These are phyloP conservation scores for Hyalella azteca DNA, from an alignment of 2,888 invertebrate species.

Conservation along the genomic window DNA sequence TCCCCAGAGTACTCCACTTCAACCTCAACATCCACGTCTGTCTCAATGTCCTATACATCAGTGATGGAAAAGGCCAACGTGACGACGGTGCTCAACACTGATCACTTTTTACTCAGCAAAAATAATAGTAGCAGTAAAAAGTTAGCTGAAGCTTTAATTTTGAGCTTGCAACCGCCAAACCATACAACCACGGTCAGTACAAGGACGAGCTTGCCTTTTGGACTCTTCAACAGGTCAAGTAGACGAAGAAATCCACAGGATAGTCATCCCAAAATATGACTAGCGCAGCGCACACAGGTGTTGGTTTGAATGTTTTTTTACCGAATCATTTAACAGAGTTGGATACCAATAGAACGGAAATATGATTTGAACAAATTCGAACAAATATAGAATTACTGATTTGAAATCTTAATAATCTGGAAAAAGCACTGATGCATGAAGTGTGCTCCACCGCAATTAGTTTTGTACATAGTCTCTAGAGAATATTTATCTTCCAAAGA, in stretches of 20 bases:
- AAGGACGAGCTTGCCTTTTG: conserved; percentile 19
- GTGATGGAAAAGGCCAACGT: conserved; percentile 19
- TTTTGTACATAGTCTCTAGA: conserved; percentile 35
- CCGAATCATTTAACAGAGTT: neutral
- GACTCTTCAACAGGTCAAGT: neutral
- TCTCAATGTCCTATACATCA: conserved; percentile 25
- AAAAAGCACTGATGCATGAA: neutral
- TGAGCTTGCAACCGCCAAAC: conserved; percentile 13
- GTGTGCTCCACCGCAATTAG: conserved; percentile 27
- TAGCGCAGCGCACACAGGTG: neutral
- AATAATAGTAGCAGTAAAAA: neutral
- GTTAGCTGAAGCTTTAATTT: conserved; percentile 8
- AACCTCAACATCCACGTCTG: conserved; percentile 28
- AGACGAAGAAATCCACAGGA: neutral
- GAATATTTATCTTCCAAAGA: conserved; percentile 40
- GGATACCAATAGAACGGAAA: neutral
- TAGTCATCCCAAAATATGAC: neutral
- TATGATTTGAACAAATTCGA: no score
- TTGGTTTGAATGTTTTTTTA: neutral
- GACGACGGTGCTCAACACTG: conserved; percentile 26
- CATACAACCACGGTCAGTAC: neutral
- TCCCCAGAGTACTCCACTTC: neutral
- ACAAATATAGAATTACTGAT: no score
- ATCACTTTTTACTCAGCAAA: conserved; percentile 22
- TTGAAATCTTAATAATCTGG: no score